A percentile compares a stretch with the other conserved stretches of the same genome.
Evolutionary conservation across 2,888 invertebrate species (phyloP).

Genomic region (Coremacera marginata): DNA sequence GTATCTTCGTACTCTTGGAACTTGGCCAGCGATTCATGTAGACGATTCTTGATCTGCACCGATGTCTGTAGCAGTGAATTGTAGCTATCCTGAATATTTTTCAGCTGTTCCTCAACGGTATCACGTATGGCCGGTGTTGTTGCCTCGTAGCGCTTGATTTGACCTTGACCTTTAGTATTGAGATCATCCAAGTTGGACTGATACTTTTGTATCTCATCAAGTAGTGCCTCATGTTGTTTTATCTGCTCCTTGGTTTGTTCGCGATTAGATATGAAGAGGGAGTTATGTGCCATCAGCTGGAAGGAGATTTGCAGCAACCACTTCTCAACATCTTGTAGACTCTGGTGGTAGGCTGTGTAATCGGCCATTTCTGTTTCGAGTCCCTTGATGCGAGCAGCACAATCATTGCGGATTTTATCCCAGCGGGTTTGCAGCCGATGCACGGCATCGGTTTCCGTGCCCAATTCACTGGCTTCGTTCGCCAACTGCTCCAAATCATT

Average conservation of each 20-base stretch:
- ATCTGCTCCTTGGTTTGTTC: constrained; percentile 93
- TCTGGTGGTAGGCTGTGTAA: constrained; percentile 88
- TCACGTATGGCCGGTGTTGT: constrained; percentile 80
- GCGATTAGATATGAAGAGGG: constrained; percentile 89
- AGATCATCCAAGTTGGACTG: constrained; percentile 84
- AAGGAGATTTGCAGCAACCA: constrained; percentile 96
- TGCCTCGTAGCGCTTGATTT: constrained; percentile 83
- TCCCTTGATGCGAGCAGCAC: constrained; percentile 74
- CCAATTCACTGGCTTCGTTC: constrained; percentile 81
- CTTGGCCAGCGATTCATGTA: constrained; percentile 89
- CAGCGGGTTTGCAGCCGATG: constrained; percentile 79
- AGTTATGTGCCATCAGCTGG: constrained; percentile 96
- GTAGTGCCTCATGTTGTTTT: constrained; percentile 83
- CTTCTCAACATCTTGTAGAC: constrained; percentile 93
- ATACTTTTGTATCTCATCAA: constrained; percentile 86
- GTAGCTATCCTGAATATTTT: constrained; percentile 94
- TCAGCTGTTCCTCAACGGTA: constrained; percentile 86
- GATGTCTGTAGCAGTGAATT: constrained; percentile 90
- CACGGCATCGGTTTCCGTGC: constrained; percentile 76
- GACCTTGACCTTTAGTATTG: constrained; percentile 84
- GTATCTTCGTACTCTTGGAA: constrained; percentile 95
- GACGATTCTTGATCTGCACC: constrained; percentile 87
- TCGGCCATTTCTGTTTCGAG: constrained; percentile 86
- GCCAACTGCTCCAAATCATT: constrained; percentile 81
- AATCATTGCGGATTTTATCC: constrained; percentile 76